Conservation (phyloP, 2,888 invertebrate genomes). For the Stenolophus ochropezus region DNA sequence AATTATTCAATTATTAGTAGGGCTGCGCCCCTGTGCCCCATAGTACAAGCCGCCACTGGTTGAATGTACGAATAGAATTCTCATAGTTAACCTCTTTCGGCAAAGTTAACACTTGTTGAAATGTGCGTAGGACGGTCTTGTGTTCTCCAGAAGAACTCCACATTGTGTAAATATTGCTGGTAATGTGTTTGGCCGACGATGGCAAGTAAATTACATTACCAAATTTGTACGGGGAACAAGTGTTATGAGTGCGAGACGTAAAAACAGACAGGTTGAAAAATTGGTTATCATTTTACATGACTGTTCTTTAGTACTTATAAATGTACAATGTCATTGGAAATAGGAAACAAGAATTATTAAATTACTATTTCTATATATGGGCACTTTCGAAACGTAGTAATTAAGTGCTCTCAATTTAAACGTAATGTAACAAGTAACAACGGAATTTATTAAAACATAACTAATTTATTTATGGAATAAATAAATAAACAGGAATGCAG, state of each 20-base stretch:
- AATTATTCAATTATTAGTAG: too few species aligned
- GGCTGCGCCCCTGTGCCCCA: too few species aligned
- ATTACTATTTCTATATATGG: too few species aligned
- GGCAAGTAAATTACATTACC: neutral
- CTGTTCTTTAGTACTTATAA: neutral
- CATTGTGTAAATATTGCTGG: conserved; percentile 7
- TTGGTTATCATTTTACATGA: neutral
- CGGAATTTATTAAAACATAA: too few species aligned
- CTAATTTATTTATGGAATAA: too few species aligned
- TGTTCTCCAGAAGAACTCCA: neutral
- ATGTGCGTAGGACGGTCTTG: neutral
- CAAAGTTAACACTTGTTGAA: conserved; percentile 13
- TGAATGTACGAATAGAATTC: neutral
- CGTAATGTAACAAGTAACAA: too few species aligned
- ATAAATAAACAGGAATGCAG: too few species aligned
- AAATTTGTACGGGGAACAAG: neutral
- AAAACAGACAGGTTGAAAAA: neutral
- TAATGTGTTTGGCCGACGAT: conserved; percentile 14
- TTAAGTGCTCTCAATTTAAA: too few species aligned
- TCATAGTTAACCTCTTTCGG: conserved; percentile 29
- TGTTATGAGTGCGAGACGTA: neutral
- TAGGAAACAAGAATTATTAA: too few species aligned
- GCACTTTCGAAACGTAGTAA: too few species aligned
- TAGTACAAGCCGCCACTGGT: too few species aligned
- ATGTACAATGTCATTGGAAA: neutral